Evolutionary conservation across 2,888 invertebrate species (phyloP).

Genomic region (Hymenopus coronatus): DNA sequence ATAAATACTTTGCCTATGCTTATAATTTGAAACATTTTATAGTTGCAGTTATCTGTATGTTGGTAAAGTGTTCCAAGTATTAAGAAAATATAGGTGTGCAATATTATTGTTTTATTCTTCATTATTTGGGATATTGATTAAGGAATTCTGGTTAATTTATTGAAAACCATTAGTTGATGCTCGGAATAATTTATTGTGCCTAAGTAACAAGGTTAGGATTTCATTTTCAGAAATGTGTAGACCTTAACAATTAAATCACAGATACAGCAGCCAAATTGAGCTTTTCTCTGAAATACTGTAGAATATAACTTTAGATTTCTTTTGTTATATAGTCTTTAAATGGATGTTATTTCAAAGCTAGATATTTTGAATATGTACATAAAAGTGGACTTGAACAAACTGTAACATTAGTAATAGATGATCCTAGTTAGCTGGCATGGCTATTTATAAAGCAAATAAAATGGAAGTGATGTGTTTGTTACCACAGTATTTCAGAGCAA

Average conservation of each 20-base stretch:
- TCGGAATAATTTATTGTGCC: neutral
- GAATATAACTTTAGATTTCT: neutral
- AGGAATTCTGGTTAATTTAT: neutral
- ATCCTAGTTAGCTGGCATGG: neutral
- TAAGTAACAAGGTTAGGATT: neutral
- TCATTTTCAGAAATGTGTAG: neutral
- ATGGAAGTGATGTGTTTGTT: neutral
- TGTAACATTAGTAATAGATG: neutral
- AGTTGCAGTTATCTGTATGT: too few species aligned
- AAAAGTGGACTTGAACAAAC: neutral
- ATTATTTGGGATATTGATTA: too few species aligned
- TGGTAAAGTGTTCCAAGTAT: too few species aligned
- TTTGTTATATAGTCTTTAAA: neutral
- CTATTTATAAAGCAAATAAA: neutral
- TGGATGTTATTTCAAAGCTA: neutral
- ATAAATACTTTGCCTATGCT: neutral
- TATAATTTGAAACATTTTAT: neutral
- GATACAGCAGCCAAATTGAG: neutral
- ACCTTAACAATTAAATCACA: neutral
- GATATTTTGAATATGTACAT: neutral
- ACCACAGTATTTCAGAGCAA: neutral
- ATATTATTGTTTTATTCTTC: too few species aligned
- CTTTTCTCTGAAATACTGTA: neutral
- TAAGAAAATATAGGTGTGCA: too few species aligned
- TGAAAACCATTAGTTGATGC: neutral